Evolutionary conservation across 2,888 invertebrate genomes (phyloP).

Genomic region (Tenthredo distinguenda): DNA sequence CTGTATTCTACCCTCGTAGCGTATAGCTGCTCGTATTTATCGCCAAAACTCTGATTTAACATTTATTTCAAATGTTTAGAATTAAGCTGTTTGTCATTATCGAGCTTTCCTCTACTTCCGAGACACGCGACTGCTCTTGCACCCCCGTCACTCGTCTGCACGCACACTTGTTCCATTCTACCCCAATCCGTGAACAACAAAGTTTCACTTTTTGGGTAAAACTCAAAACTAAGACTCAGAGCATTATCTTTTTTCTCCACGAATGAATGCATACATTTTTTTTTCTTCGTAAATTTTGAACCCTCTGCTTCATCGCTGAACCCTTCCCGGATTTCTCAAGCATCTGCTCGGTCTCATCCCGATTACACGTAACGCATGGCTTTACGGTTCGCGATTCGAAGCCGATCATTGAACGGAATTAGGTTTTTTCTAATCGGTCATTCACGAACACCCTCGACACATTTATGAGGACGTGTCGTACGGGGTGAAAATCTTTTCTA

Average conservation of each 20-base stretch:
- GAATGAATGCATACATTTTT: not conserved
- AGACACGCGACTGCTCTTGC: not conserved
- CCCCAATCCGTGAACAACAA: not conserved
- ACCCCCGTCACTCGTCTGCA: not conserved
- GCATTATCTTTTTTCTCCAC: not conserved
- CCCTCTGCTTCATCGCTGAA: not conserved
- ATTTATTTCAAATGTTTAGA: not conserved
- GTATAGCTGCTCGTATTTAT: not conserved
- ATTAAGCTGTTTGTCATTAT: not conserved
- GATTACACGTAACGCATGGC: constrained; percentile 32
- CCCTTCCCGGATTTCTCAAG: not conserved
- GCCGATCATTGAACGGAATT: constrained; percentile 1
- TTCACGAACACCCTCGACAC: not conserved
- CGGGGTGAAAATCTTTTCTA: not conserved
- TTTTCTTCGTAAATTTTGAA: not conserved
- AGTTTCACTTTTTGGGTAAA: not conserved
- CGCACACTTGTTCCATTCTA: not conserved
- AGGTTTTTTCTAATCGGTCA: not conserved
- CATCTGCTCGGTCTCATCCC: constrained; percentile 23
- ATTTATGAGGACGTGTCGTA: not conserved
- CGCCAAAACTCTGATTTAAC: not conserved
- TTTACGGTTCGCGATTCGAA: constrained; percentile 19
- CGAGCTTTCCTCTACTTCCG: not conserved
- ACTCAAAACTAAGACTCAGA: not conserved
- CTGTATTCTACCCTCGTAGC: not conserved